These are phyloP conservation scores for Spheniscus mendiculus DNA, from an alignment of 2,113 vertebrate species.

Conservation along the genomic window DNA sequence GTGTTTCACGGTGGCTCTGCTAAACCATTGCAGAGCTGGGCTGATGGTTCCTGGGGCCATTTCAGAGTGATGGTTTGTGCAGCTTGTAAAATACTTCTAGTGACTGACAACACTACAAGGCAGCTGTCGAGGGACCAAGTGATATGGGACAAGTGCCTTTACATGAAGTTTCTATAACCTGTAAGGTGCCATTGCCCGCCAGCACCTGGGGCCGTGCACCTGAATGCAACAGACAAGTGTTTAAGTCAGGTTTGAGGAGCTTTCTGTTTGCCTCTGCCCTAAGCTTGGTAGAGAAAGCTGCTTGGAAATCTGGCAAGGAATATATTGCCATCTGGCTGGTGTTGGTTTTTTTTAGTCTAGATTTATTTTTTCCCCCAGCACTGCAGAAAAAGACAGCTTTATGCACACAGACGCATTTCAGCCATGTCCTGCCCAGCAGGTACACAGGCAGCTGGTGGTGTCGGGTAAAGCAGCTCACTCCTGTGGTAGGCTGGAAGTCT, in stretches of 20 bases:
- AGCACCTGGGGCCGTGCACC: neutral
- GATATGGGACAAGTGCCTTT: neutral
- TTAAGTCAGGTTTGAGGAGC: neutral
- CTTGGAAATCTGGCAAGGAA: constrained; percentile 25
- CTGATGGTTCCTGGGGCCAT: neutral
- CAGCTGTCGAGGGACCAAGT: neutral
- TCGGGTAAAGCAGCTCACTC: neutral
- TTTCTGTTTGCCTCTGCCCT: neutral
- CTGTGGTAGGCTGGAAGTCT: neutral
- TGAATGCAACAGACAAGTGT: neutral
- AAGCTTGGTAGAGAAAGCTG: neutral
- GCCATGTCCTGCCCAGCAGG: neutral
- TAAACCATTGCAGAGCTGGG: neutral
- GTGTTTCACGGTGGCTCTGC: neutral
- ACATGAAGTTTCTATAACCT: neutral
- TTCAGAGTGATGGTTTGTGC: neutral
- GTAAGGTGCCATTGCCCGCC: neutral
- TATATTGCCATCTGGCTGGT: constrained; percentile 33
- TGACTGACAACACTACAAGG: neutral
- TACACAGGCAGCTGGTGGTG: fast-evolving
- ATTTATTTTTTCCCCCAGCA: neutral
- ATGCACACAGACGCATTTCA: neutral
- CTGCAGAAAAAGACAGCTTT: neutral
- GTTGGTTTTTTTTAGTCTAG: neutral
- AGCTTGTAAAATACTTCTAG: neutral